These are phyloP conservation scores for Siphlonurus alternatus DNA, from an alignment of 2,888 invertebrate genomes.

Conservation along the genomic window DNA sequence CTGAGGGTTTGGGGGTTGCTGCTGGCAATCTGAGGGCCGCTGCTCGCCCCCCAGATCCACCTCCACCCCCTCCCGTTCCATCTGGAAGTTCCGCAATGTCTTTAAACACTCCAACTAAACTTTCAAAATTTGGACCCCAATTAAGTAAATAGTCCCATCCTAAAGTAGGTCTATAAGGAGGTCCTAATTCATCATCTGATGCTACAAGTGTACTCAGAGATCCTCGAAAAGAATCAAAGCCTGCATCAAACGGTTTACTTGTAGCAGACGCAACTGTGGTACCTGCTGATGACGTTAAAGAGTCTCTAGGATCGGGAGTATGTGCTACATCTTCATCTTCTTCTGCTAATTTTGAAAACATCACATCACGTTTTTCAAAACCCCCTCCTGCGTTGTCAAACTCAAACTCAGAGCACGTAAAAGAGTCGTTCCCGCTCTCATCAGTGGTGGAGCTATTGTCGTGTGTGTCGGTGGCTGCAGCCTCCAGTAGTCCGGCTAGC, in stretches of 20 bases:
- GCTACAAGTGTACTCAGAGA: conserved; percentile 87
- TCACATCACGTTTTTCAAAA: conserved; percentile 29
- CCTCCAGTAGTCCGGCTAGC: conserved; percentile 21
- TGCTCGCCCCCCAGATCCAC: conserved; percentile 42
- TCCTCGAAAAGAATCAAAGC: conserved; percentile 85
- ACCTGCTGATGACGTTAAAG: conserved; percentile 50
- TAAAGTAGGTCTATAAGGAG: conserved; percentile 43
- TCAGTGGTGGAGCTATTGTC: conserved; percentile 71
- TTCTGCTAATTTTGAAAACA: conserved; percentile 33
- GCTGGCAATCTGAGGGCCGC: conserved; percentile 56
- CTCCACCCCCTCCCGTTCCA: conserved; percentile 19
- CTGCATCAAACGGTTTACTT: conserved; percentile 47
- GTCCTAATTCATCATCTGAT: conserved; percentile 76
- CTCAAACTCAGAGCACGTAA: conserved; percentile 96
- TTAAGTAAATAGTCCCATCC: conserved; percentile 91
- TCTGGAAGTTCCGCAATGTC: conserved; percentile 92
- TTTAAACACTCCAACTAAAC: conserved; percentile 87
- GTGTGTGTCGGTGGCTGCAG: conserved; percentile 23
- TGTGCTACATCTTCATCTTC: conserved; percentile 36
- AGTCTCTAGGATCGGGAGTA: conserved; percentile 13
- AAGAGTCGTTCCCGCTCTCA: conserved; percentile 87
- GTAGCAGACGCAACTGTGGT: conserved; percentile 28
- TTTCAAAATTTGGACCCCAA: conserved; percentile 94
- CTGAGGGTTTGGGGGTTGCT: conserved; percentile 69
- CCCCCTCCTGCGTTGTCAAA: conserved; percentile 51